Base-by-base conservation (phyloP, 2,888 invertebrate species). In the Atrina japonica region DNA sequence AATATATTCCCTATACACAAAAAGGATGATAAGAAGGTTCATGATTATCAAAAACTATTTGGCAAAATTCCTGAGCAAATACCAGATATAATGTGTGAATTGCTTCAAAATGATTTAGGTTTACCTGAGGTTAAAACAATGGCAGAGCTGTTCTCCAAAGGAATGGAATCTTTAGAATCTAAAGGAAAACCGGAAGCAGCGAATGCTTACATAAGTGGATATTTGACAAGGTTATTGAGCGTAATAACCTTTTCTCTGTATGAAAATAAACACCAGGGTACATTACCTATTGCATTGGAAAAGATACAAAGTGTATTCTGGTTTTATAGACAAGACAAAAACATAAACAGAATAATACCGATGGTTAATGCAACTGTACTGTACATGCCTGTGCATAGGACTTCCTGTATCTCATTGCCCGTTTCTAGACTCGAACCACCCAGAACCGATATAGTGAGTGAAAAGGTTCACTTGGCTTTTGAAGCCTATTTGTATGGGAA, bases 1-100 rank as follows among this genome's bases (percentile, higher is more conserved):
- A 66, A 66, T 25, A 70, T 70, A 18, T 70, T 70, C 30, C 70
- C 70, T 21, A 27, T 40, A 5, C 66, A 70, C 40, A 66, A 70
- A 30, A 29, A 55, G 23, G 16, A 53, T 2, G n/a, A 27, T 11
- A 40, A 9, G 3, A 61, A 43, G 40, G 11, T 21, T 0, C 14
- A 29, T 11, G 16, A 40, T 11, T 21, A 47, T n/a, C 3, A 23
- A 7, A 35, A 43, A 43, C 14, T 30, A 16, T 14, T 56, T n/a
- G 21, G 18, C 9, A 11, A 52, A 11, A 43, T n/a, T 43, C 6
- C 21, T n/a, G 25, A 52, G 6, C 18, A 30, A n/a, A 52, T 65
- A 3, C 41, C n/a, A 43, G 41, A 40, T n/a, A 29, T 52, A 25
- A 11, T 52, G 3, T 29, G 11, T 1, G 35, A 27, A 9, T 29